Conservation (phyloP, 2,888 invertebrate genomes). For the Eledona agricola region DNA sequence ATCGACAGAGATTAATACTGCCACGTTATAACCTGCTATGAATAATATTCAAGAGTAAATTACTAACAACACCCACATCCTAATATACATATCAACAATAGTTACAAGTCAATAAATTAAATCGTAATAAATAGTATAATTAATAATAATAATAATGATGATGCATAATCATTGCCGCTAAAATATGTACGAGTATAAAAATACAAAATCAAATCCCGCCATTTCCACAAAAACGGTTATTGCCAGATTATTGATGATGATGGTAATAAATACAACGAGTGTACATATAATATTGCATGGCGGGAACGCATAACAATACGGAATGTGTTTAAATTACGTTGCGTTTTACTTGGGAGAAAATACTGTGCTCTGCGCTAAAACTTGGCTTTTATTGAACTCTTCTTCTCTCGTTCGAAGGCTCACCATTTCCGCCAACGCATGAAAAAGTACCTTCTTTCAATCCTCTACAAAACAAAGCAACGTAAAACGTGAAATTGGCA, state of each 20-base stretch:
- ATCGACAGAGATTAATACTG: conserved; percentile 17
- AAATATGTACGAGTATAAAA: no score
- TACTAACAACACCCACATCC: conserved; percentile 16
- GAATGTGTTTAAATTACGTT: no score
- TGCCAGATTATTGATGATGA: no score
- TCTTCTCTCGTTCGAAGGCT: no score
- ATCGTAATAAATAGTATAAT: neutral
- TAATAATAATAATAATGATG: conserved; percentile 12
- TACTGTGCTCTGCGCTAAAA: conserved; percentile 3
- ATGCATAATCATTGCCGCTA: neutral
- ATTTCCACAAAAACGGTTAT: no score
- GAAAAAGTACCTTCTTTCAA: conserved; percentile 47
- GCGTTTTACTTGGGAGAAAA: no score
- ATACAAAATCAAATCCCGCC: conserved; percentile 1
- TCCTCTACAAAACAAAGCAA: conserved; percentile 44
- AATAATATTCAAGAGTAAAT: conserved; percentile 13
- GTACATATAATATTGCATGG: no score
- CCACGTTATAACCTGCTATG: conserved; percentile 13
- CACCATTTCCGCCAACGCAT: conserved; percentile 49
- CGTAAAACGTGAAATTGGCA: conserved; percentile 29
- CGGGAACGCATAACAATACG: no score
- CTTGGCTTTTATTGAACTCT: conserved; percentile 45
- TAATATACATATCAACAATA: conserved; percentile 11
- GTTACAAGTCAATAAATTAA: neutral
- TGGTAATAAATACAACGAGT: no score